Evolutionary conservation across 2,113 vertebrate genomes (phyloP), one percentile per base, ranked within the genome.

Genomic region (Hemicordylus capensis): DNA sequence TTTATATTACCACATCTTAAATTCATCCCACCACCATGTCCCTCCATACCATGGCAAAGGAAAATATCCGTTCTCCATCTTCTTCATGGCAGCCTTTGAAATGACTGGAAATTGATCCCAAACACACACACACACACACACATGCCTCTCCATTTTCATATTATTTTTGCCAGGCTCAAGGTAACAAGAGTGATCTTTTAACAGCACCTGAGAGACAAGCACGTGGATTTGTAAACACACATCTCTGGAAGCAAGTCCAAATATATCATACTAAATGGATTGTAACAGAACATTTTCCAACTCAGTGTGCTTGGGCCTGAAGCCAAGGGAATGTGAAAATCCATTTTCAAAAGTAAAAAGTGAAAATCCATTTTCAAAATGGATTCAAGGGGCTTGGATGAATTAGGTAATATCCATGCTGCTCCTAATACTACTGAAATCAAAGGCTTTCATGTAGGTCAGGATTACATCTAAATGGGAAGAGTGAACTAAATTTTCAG

Each of bases 341-440:
- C 4, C 26, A 69, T 69, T 85, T 85, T 77, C 61, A 69, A 85
- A 80, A 80, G n/a, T n/a, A n/a, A n/a, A 31, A 77, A 37, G 72
- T 61, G 63, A 61, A 54, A 73, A 80, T 73, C 4, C 26, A 69
- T 69, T 85, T 85, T 77, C 61, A 69, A 85, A 72, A 37, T 28
- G 15, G 61, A 59, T 82, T 59, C 28, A 70, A 5, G 44, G 66
- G n/a, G 37, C 58, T 80, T 73, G 17, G 24, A 51, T 73, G 37
- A 73, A 79, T 72, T 73, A 42, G 10, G 34, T 17, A 37, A 67
- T 72, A n/a, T 59, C 59, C 44, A 73, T 22, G 10, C 24, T 26
- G 31, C 17, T 59, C 28, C 54, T 73, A 26, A 79, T 10, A 73
- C 42, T 73, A 31, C 15, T n/a, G 42, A 48, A 61, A 17, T 73